Conservation (phyloP, 2,797 vertebrate species). For the Paramormyrops hopkinsi region DNA sequence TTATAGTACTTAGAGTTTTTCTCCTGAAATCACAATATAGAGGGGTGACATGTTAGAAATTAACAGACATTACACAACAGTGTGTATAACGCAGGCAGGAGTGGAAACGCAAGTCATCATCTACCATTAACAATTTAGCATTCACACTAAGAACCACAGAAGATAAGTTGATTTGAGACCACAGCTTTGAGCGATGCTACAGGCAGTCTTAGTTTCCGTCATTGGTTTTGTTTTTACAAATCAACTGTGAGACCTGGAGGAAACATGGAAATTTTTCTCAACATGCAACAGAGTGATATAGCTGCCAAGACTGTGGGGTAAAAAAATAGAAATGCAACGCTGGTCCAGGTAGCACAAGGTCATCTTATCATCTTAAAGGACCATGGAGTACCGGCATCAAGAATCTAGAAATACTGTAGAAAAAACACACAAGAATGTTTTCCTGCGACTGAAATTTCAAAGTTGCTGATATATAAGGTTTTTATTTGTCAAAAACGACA, state of each 20-base stretch:
- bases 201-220: background rate
- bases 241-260: background rate
- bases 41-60: background rate
- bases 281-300: background rate
- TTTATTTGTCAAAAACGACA: background rate
- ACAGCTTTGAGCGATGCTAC: background rate
- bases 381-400: background rate
- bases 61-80: background rate
- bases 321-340: background rate
- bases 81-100: background rate
- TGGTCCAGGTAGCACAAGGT: background rate
- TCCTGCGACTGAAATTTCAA: background rate
- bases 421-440: background rate
- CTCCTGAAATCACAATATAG: constrained; percentile 61
- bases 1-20: constrained; percentile 98
- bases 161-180: background rate
- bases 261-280: background rate
- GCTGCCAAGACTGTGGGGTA: background rate
- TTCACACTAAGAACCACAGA: background rate
- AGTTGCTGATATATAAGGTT: background rate
- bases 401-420: background rate
- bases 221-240: background rate
- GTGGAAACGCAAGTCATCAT: background rate
- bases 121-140: background rate
- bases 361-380: background rate